phyloP scores from a whole-genome alignment of 23 tunicate genomes.

The Halocynthia roretzi region DNA sequence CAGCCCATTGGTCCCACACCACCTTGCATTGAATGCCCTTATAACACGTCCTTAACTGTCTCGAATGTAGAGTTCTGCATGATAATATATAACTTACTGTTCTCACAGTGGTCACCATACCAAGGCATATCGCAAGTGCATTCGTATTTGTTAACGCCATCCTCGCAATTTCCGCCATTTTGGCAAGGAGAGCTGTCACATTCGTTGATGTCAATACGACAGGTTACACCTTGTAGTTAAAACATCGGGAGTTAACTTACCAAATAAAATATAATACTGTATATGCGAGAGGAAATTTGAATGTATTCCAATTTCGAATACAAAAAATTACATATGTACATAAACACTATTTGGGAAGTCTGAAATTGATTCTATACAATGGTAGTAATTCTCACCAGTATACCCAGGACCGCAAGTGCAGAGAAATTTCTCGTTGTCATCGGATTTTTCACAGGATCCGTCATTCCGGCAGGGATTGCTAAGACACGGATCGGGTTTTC shows the following conservation, averaged over 20 bases:
- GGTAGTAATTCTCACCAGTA: slow-evolving; percentile 31
- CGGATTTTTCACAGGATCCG: slow-evolving; percentile 28
- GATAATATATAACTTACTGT: neutral
- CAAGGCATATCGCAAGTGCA: slow-evolving; percentile 19
- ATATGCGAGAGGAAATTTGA: no score
- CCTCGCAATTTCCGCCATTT: slow-evolving; percentile 28
- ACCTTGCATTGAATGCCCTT: neutral
- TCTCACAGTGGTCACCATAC: slow-evolving; percentile 27
- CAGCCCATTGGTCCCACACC: no score
- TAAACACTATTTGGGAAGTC: neutral
- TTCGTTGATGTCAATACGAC: slow-evolving; percentile 10
- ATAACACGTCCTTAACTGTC: neutral
- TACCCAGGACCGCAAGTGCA: slow-evolving; percentile 48
- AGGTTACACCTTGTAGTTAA: neutral
- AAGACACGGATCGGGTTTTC: slow-evolving; percentile 47
- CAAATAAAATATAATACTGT: no score
- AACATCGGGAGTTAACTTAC: no score
- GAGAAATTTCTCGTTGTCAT: slow-evolving; percentile 20
- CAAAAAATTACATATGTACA: neutral
- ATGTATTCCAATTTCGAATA: no score
- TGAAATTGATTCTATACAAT: neutral
- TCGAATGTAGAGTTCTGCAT: neutral
- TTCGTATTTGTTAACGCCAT: slow-evolving; percentile 11
- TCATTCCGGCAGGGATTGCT: slow-evolving; percentile 41
- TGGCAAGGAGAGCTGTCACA: slow-evolving; percentile 26